Conservation (phyloP, 2,888 invertebrate species). For the Chelonus formosanus region DNA sequence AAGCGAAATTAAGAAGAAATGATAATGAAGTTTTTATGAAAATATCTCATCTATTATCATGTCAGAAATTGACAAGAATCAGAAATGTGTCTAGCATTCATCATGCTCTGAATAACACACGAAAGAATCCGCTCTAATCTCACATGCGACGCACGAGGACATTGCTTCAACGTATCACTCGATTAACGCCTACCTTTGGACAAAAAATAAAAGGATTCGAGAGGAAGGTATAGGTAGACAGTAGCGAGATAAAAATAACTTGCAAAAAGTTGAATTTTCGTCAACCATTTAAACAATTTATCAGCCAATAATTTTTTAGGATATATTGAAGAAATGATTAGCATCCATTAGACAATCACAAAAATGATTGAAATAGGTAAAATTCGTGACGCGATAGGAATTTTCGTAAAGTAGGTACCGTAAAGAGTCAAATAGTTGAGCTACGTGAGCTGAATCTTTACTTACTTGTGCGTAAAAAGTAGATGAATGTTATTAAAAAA, state of each 20-base stretch:
- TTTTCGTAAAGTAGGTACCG: neutral
- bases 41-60: too few species aligned
- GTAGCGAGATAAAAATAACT: constrained; percentile 28
- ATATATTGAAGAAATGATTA: neutral
- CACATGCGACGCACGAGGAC: constrained; percentile 9
- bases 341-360: too few species aligned
- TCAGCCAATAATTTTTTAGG: neutral
- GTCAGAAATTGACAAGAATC: neutral
- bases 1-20: too few species aligned
- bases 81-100: neutral
- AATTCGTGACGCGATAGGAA: neutral
- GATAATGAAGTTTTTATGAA: too few species aligned
- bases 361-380: too few species aligned
- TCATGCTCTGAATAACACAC: neutral
- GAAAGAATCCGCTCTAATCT: neutral
- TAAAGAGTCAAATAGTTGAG: neutral
- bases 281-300: constrained; percentile 8
- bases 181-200: constrained; percentile 47
- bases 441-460: constrained; percentile 8
- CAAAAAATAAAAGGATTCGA: constrained; percentile 18
- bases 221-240: constrained; percentile 6
- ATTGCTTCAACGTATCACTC: constrained; percentile 39
- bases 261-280: neutral
- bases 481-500: neutral
- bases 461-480: constrained; percentile 28